phyloP scores from a whole-genome alignment of 2,797 vertebrate genomes.

The Thripadectes ignobilis region DNA sequence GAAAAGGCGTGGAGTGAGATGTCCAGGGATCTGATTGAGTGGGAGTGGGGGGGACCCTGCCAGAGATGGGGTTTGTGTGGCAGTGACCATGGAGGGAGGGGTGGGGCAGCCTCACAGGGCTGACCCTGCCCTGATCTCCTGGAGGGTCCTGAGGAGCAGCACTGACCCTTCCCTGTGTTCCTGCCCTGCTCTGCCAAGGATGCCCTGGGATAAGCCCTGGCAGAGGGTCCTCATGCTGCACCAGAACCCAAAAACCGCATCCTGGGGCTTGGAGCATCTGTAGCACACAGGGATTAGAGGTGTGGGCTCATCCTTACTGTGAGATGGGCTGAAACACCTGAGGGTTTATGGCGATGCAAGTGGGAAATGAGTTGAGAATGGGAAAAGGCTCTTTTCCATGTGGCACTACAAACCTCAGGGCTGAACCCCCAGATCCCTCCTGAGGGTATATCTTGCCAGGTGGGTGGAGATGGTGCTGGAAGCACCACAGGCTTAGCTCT shows the following conservation, averaged over 20 bases:
- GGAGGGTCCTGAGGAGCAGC: not conserved
- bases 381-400: not conserved
- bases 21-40: not conserved
- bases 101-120: fast-evolving
- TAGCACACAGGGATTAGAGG: fast-evolving
- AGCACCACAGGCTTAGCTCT: fast-evolving
- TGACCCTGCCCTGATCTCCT: fast-evolving
- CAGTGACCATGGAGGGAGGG: fast-evolving
- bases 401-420: fast-evolving
- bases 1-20: fast-evolving
- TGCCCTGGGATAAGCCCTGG: not conserved
- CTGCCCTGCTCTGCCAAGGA: not conserved
- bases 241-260: fast-evolving
- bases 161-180: not conserved
- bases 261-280: not conserved
- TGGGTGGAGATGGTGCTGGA: not conserved
- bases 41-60: not conserved
- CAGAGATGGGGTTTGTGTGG: not conserved
- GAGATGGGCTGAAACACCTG: fast-evolving
- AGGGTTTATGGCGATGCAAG: not conserved
- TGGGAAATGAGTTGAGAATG: not conserved
- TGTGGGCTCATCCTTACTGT: fast-evolving
- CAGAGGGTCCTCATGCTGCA: fast-evolving
- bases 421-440: not conserved
- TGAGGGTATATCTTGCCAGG: fast-evolving